These are phyloP conservation scores for Cercopithecus diana DNA, from an alignment of 2,797 vertebrate species.

Conservation along the genomic window DNA sequence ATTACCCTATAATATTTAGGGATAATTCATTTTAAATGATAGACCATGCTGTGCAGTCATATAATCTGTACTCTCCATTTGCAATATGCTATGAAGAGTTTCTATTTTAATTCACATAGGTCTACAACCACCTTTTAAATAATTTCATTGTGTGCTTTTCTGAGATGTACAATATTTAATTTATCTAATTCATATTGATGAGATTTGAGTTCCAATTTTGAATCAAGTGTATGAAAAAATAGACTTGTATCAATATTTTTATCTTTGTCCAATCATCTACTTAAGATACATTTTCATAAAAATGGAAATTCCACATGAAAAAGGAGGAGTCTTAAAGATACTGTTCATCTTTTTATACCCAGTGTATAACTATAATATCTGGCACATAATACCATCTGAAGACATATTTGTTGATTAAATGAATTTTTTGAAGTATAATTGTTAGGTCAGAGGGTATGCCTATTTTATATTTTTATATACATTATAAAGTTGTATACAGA, in stretches of 20 bases:
- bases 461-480: background rate
- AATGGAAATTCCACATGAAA: background rate
- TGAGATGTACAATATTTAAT: background rate
- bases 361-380: background rate
- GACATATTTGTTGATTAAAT: background rate
- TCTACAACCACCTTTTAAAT: background rate
- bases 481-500: background rate
- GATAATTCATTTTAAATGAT: background rate
- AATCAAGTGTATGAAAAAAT: background rate
- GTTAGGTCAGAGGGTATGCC: background rate
- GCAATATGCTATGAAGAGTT: background rate
- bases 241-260: background rate
- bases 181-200: background rate
- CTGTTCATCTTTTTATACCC: background rate
- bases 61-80: background rate
- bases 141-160: background rate
- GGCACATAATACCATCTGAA: background rate
- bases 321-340: background rate
- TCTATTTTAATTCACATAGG: background rate
- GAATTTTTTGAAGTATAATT: background rate
- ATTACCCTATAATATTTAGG: background rate
- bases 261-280: background rate
- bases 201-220: background rate
- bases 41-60: background rate
- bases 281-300: background rate